These are phyloP conservation scores for Polia nebulosa DNA, from an alignment of 2,888 invertebrate species.

Conservation along the genomic window DNA sequence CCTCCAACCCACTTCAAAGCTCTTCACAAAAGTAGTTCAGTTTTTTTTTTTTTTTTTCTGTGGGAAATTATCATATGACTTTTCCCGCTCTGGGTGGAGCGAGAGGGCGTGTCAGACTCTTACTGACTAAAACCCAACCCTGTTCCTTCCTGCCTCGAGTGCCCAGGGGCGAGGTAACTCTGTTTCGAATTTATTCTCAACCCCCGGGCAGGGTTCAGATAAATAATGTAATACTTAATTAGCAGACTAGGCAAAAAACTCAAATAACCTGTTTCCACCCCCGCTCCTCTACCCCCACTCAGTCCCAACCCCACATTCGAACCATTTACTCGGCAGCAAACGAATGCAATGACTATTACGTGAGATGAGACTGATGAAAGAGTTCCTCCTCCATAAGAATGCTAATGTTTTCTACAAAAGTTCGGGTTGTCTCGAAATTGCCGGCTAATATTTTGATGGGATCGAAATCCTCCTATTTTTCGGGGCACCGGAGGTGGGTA, in stretches of 20 bases:
- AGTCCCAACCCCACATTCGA: background rate
- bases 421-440: constrained; percentile 38
- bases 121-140: too few species aligned
- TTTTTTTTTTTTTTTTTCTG: too few species aligned
- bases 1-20: too few species aligned
- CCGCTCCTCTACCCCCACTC: constrained; percentile 15
- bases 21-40: too few species aligned
- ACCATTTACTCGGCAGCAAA: constrained; percentile 51
- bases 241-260: background rate
- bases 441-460: constrained; percentile 61
- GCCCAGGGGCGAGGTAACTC: too few species aligned
- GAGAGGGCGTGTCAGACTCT: too few species aligned
- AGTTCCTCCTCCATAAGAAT: constrained; percentile 62
- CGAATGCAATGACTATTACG: constrained; percentile 69
- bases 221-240: too few species aligned
- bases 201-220: too few species aligned
- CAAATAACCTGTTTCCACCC: background rate
- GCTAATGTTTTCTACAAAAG: constrained; percentile 60
- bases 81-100: too few species aligned
- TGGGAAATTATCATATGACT: too few species aligned
- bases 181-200: too few species aligned
- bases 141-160: too few species aligned
- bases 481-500: constrained; percentile 38
- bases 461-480: constrained; percentile 42
- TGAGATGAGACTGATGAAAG: constrained; percentile 63